Conservation (phyloP, 2,113 vertebrate species). For the Mustelus asterias region DNA sequence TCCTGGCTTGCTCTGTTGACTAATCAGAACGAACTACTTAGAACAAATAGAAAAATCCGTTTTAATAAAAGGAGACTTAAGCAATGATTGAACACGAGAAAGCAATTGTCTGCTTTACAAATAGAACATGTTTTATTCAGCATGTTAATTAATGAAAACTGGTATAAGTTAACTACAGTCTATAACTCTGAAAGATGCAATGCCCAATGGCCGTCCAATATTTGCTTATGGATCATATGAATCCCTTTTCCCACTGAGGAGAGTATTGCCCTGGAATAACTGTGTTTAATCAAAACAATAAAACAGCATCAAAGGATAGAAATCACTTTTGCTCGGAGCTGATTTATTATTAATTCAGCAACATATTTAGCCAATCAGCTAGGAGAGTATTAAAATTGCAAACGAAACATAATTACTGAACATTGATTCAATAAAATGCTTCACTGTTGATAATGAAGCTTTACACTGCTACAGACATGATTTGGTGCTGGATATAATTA, state of each 20-base stretch:
- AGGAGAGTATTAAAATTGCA: not conserved
- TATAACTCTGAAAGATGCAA: not conserved
- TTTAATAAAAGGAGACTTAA: slow-evolving; percentile 29
- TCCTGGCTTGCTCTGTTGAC: not conserved
- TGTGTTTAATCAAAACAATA: not conserved
- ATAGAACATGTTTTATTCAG: slow-evolving; percentile 17
- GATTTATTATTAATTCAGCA: not conserved
- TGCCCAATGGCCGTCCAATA: not conserved
- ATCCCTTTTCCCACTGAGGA: not conserved
- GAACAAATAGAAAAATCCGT: slow-evolving; percentile 33
- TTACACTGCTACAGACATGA: not conserved
- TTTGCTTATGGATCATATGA: not conserved
- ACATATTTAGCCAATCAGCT: not conserved
- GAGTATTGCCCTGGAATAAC: not conserved
- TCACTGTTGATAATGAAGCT: not conserved
- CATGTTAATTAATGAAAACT: not conserved
- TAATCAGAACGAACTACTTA: not conserved
- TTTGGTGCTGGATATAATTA: no score
- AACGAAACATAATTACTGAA: not conserved
- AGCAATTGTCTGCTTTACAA: not conserved
- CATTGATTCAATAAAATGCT: not conserved
- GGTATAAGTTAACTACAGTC: not conserved
- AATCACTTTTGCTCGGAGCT: not conserved
- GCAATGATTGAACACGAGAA: slow-evolving; percentile 4
- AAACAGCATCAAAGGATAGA: not conserved